These are phyloP conservation scores for Luehdorfia chinensis DNA, from an alignment of 1,140 invertebrate genomes.

Conservation along the genomic window DNA sequence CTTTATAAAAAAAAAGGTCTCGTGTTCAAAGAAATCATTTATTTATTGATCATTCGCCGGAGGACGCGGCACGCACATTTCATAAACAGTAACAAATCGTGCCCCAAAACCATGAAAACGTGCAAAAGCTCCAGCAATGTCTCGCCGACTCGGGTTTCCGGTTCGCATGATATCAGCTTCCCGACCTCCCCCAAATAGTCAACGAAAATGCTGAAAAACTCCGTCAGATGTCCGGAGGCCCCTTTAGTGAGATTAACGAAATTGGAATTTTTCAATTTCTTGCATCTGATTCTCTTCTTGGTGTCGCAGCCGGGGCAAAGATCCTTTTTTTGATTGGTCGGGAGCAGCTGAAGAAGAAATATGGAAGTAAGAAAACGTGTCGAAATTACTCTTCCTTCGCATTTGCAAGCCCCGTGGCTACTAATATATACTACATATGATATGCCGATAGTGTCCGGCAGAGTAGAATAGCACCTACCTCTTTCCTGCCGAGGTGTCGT, in stretches of 20 bases:
- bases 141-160: neutral
- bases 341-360: neutral
- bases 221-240: neutral
- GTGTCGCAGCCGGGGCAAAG: neutral
- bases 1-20: no score
- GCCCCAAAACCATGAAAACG: neutral
- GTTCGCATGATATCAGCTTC: neutral
- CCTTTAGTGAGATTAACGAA: neutral
- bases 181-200: slow-evolving; percentile 1
- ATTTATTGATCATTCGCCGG: no score
- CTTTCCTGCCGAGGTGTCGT: no score
- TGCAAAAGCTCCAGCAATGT: neutral
- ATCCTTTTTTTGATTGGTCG: neutral
- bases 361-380: no score
- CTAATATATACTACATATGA: no score
- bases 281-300: neutral
- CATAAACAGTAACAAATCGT: neutral
- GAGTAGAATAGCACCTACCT: no score
- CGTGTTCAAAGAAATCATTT: no score
- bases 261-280: neutral
- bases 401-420: no score
- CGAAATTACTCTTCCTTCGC: no score
- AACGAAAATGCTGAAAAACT: neutral
- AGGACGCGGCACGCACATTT: neutral
- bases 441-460: no score